phyloP scores from a whole-genome alignment of 2,888 invertebrate species.

The Papilio elwesi region DNA sequence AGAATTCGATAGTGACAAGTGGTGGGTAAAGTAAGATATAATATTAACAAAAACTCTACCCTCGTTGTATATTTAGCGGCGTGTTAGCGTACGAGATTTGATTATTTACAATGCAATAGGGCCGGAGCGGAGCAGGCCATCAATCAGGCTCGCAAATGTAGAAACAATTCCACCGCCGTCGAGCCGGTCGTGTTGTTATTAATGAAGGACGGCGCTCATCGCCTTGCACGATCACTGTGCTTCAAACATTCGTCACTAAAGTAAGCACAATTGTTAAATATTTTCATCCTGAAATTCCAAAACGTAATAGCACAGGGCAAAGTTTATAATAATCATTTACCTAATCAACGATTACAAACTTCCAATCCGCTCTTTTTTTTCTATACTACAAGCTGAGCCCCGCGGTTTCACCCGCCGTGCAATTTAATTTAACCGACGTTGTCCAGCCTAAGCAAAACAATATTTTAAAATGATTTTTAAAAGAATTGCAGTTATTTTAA shows the following conservation, averaged over 20 bases:
- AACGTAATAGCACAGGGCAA: background rate
- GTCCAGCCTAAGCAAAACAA: too few species aligned
- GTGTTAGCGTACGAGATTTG: constrained; percentile 42
- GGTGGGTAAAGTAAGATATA: background rate
- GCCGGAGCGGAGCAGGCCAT: constrained; percentile 54
- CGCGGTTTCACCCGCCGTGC: too few species aligned
- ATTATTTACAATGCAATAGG: constrained; percentile 44
- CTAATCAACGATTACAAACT: too few species aligned
- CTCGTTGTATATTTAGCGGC: constrained; percentile 39
- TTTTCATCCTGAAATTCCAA: background rate
- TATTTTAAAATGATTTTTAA: too few species aligned
- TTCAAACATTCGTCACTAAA: background rate
- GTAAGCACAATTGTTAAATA: background rate
- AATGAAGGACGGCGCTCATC: constrained; percentile 53
- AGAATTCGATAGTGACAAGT: background rate
- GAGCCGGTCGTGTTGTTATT: constrained; percentile 54
- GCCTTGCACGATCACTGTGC: constrained; percentile 10
- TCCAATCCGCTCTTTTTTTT: too few species aligned
- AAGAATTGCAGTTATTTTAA: too few species aligned
- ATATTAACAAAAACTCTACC: constrained; percentile 34
- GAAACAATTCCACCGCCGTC: constrained; percentile 62
- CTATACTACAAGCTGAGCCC: too few species aligned
- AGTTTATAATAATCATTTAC: too few species aligned
- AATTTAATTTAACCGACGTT: too few species aligned
- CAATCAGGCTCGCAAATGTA: constrained; percentile 70